Evolutionary conservation across 2,797 vertebrate species (phyloP).

Genomic region (Macrochelys suwanniensis): DNA sequence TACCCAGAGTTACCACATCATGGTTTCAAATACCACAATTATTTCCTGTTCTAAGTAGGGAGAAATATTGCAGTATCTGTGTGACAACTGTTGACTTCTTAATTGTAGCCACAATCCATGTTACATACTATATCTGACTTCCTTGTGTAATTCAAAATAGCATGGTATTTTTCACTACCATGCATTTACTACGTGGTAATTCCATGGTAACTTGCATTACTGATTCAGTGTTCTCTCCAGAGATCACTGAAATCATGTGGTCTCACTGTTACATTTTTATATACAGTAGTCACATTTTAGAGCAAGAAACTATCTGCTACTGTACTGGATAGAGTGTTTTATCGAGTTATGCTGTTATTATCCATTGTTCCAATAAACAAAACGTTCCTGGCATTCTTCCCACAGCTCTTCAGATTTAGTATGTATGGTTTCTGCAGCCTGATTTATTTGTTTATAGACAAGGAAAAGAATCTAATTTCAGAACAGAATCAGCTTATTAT

Average conservation of each 20-base stretch:
- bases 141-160: not conserved
- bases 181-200: rapidly evolving
- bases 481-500: not conserved
- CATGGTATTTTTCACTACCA: not conserved
- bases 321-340: not conserved
- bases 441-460: not conserved
- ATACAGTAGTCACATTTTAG: not conserved
- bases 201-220: not conserved
- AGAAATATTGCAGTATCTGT: not conserved
- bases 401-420: not conserved
- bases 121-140: not conserved
- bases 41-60: not conserved
- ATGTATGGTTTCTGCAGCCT: not conserved
- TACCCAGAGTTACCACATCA: not conserved
- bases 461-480: constrained; percentile 21
- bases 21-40: not conserved
- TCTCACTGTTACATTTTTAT: not conserved
- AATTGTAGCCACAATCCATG: not conserved
- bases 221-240: not conserved
- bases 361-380: not conserved
- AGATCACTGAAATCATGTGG: not conserved
- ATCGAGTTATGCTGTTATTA: not conserved
- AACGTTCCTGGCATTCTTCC: not conserved
- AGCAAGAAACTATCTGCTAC: not conserved
- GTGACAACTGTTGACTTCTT: not conserved